Percentiles rank a stretch among this genome's conserved stretches.
phyloP scores from a whole-genome alignment of 2,888 invertebrate species.

The Nasonia oneida region DNA sequence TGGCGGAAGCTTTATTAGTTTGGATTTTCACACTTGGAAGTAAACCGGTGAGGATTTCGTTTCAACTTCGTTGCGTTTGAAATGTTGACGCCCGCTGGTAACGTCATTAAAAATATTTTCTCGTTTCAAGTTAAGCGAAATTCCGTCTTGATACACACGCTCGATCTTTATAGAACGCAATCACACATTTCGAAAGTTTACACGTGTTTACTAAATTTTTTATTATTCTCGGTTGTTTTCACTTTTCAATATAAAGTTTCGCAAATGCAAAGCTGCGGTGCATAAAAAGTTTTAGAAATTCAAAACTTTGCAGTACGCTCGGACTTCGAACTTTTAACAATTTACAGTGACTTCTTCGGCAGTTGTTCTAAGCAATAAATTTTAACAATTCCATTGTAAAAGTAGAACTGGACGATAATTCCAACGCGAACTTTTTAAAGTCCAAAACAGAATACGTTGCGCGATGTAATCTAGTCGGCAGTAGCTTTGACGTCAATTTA shows the following conservation, averaged over 20 bases:
- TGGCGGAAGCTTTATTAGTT: too few species aligned
- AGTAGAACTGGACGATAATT: background rate
- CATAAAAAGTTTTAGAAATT: background rate
- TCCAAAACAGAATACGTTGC: background rate
- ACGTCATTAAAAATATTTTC: too few species aligned
- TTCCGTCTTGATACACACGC: too few species aligned
- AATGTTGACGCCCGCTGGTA: too few species aligned
- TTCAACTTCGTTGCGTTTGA: too few species aligned
- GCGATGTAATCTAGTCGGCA: background rate
- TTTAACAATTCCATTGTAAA: background rate
- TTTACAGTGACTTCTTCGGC: background rate
- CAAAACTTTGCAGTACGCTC: background rate
- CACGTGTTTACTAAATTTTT: background rate
- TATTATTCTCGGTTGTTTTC: background rate
- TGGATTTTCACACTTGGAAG: too few species aligned
- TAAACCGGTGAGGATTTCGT: too few species aligned
- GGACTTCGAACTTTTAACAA: background rate
- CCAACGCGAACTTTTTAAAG: background rate
- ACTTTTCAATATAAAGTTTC: background rate
- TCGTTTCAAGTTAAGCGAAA: background rate
- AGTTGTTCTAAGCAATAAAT: background rate
- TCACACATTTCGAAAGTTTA: background rate
- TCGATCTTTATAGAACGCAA: too few species aligned
- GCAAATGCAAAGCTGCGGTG: background rate
- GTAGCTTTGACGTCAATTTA: background rate